These are phyloP conservation scores for Leptobrachium leishanense DNA, from an alignment of 2,113 vertebrate species.

Conservation along the genomic window DNA sequence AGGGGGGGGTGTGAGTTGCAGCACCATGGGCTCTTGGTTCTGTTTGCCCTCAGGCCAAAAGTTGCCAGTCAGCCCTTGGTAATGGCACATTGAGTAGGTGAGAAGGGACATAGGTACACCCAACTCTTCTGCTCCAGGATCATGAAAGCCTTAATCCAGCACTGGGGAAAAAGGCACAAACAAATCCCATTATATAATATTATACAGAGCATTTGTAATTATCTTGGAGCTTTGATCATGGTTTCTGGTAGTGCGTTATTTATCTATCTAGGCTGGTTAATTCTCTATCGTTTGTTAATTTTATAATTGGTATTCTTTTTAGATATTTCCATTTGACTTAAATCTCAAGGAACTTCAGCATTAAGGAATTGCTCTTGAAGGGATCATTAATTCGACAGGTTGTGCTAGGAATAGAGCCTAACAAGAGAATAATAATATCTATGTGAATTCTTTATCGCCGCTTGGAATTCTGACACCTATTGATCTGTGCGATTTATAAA, in stretches of 20 bases:
- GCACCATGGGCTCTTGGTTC: too few species aligned
- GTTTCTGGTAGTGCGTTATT: not conserved
- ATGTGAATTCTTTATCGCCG: constrained; percentile 56
- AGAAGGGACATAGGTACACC: too few species aligned
- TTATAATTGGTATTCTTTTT: constrained; percentile 47
- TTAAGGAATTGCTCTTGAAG: not conserved
- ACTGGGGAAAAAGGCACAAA: too few species aligned
- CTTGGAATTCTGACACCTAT: constrained; percentile 52
- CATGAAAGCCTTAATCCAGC: too few species aligned
- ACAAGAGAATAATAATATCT: constrained; percentile 25
- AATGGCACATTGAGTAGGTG: too few species aligned
- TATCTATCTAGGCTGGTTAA: constrained; percentile 1
- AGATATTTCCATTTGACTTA: constrained; percentile 38
- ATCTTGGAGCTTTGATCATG: constrained; percentile 28
- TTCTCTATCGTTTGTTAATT: not conserved
- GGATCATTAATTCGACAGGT: constrained; percentile 4
- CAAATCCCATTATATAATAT: too few species aligned
- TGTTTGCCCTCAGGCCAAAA: too few species aligned
- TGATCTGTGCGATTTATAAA: constrained; percentile 49
- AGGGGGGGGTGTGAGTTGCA: too few species aligned
- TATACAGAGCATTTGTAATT: not conserved
- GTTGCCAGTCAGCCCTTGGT: too few species aligned
- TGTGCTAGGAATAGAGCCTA: not conserved
- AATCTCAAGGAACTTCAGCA: not conserved
- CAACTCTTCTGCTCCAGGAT: too few species aligned